Base-by-base conservation (phyloP, 1,140 invertebrate genomes). In the Bombus confusus region DNA sequence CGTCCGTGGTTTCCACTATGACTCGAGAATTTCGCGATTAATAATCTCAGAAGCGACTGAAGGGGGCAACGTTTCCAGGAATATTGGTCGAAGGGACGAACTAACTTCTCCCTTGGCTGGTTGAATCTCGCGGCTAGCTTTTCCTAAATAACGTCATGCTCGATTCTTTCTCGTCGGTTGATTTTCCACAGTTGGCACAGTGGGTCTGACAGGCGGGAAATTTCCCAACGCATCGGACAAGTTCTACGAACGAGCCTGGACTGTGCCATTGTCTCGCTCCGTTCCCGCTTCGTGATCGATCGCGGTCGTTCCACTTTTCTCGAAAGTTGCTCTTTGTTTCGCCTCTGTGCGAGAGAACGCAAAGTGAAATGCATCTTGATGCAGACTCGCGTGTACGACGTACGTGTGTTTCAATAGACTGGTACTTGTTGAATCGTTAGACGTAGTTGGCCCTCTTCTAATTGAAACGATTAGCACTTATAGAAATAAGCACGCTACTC, bases 291-390 rank as follows among this genome's bases (percentile, higher is more conserved):
- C 75, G 75, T 25, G 75, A 78, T 78, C 75, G 75, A 78, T 78
- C 75, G 75, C 57, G 75, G 75, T 64, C 75, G 75, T 64, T 78
- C 75, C 75, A 78, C 75, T 78, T 78, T 78, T 25, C 57, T 41
- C 57, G 37, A 78, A 78, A 78, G 28, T 78, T 64, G 15, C 57
- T 41, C 75, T 78, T 78, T 78, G 75, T 78, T 66, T 66, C 59
- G 59, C 37, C 43, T 34, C 8, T 10, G 13, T 28, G 34, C 75
- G 77, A 31, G 77, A 52, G 77, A 43, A 47, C 62, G 31, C 4
- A 8, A 28, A 47, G 41, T 13, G 62, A 68, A 79, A 79, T 79
- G 62, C 41, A 43, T 79, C 64, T 47, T 28, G n/a, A 37, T 34
- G 41, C 13, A 47, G 8, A 28, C 18, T 47, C 75, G 25, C 15